phyloP scores from a whole-genome alignment of 2,797 vertebrate species.

The Danio aesculapii region DNA sequence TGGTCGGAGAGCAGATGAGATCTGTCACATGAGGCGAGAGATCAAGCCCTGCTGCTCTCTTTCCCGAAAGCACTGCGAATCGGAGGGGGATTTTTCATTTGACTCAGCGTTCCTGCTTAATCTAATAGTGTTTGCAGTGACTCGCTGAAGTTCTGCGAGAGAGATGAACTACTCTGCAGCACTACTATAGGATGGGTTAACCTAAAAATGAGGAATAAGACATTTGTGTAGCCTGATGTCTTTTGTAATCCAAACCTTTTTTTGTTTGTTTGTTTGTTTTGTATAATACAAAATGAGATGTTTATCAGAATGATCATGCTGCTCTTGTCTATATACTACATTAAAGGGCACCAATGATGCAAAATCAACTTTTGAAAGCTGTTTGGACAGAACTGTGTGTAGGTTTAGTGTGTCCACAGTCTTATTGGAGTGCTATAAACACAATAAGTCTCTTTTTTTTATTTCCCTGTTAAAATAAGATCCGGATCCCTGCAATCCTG shows the following conservation, averaged over 20 bases:
- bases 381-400: too few relatives aligned
- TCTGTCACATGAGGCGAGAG: conserved; percentile 74
- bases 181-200: background rate
- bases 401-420: too few relatives aligned
- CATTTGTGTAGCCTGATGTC: background rate
- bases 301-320: conserved; percentile 3
- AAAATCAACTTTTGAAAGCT: too few relatives aligned
- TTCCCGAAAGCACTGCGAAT: conserved; percentile 57
- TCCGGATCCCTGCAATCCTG: too few relatives aligned
- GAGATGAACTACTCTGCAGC: background rate
- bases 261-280: background rate
- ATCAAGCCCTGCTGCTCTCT: conserved; percentile 58
- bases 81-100: conserved; percentile 38
- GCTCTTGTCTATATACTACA: background rate
- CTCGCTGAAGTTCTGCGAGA: conserved; percentile 9
- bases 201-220: background rate
- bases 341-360: too few relatives aligned
- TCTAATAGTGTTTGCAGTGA: conserved; percentile 11
- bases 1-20: conserved; percentile 63
- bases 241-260: background rate
- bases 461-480: too few relatives aligned
- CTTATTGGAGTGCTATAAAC: too few relatives aligned
- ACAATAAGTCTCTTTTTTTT: too few relatives aligned
- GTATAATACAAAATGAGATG: background rate
- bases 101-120: conserved; percentile 45